Evolutionary conservation across 2,797 vertebrate species (phyloP), one percentile per base, ranked within the genome.

Genomic region (Valencia hispanica): DNA sequence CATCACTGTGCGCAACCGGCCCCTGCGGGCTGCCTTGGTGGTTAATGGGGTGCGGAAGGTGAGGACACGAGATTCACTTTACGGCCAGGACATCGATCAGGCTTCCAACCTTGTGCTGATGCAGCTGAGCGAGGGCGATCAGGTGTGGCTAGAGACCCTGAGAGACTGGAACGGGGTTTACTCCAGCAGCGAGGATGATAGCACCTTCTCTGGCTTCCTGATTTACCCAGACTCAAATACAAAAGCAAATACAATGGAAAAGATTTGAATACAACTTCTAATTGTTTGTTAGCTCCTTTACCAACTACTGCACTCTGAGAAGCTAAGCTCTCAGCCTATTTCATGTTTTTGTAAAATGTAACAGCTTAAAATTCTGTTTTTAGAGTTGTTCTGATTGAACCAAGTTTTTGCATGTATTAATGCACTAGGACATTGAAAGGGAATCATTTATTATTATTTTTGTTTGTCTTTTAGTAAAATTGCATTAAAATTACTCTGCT

Each of bases 151-250:
- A 86, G 98, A 99, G 90, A 97, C 96, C 0, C 93, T 96, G 0
- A 94, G 96, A 84, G 97, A 99, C 84, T 99, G 97, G 97, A 99
- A 99, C 7, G 97, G 98, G 0, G 80, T 99, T 68, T 99, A 97
- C 8, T 97, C 95, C 59, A 96, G 98, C 20, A 94, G 94, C 0
- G 98, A 99, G 82, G 98, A 99, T 0, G 97, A 99, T 88, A 98
- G 97, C 79, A 92, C 97, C 63, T 99, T 99, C 84, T 96, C 97
- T 0, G 98, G 97, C 68, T 98, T 99, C 90, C 93, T 99, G 85
- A 94, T 99, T 47, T 99, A 97, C 70, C 90, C 94, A 0, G 93
- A 94, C 73, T 43, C 55, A 68, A 87, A 85, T 61, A 59, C 2
- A 50, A 89, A 86, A 84, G 74, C 82, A 8, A 17, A 45, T 5